Evolutionary conservation across 1,140 invertebrate genomes (phyloP), one percentile per base, ranked within the genome.

Genomic region (Drosophila simulans): DNA sequence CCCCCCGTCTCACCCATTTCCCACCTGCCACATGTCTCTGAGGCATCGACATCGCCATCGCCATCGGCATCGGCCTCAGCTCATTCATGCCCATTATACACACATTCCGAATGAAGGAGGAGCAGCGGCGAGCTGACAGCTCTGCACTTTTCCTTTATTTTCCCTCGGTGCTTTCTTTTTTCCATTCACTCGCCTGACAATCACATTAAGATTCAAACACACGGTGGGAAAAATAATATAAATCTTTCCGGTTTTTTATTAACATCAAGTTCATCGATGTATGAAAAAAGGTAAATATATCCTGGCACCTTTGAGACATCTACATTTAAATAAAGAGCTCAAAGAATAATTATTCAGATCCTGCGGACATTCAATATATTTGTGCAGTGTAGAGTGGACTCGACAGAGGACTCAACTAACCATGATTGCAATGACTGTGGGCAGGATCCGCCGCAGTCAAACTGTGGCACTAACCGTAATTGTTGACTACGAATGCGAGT

Each of bases 401-500:
- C 55, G 35, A 35, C 37, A 45, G 51, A 71, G 39, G 27, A 69
- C 63, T 68, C 49, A 60, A 69, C 62, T 77, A 77, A 77, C 77
- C 73, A 80, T 75, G 70, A 80, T 57, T 80, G 73, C 73, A 77
- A 51, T 54, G 64, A 65, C 63, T 70, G 70, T 42, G 58, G 56
- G 35, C 43, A 42, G 57, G 43, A 77, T 42, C 55, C 51, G 22
- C 39, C 72, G 51, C 77, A 86, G 81, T 86, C 81, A 85, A 85
- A 85, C 81, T 86, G 81, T 85, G 81, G 82, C 81, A 85, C 81
- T 85, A 85, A 86, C 66, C 74, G 82, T 86, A 85, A 85, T 85
- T 85, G 81, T 85, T 81, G 82, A 74, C 77, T 86, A 69, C 65
- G 81, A 68, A 72, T 80, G 73, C 66, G 45, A 45, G 2, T 46